These are phyloP conservation scores for Leuctra nigra DNA, from an alignment of 2,888 invertebrate species.

Conservation along the genomic window DNA sequence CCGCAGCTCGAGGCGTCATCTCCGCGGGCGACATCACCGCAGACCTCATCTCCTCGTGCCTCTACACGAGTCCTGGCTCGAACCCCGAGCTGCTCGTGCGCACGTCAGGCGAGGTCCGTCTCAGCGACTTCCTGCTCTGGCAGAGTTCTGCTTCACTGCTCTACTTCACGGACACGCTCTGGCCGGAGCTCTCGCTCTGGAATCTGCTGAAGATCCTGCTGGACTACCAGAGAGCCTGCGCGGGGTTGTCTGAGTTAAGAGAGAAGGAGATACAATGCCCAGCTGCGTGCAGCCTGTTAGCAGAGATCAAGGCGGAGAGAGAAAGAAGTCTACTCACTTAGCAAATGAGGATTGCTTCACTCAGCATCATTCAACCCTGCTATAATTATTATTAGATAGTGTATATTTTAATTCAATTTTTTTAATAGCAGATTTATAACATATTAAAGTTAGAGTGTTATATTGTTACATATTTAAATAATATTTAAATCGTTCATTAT, in stretches of 20 bases:
- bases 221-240: constrained; percentile 66
- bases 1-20: constrained; percentile 57
- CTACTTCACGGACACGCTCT: constrained; percentile 82
- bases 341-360: too few species aligned
- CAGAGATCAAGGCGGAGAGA: too few species aligned
- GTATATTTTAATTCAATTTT: too few species aligned
- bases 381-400: too few species aligned
- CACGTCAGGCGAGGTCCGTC: constrained; percentile 90
- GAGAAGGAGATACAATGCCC: too few species aligned
- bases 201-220: constrained; percentile 80
- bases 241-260: not conserved
- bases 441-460: too few species aligned
- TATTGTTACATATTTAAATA: too few species aligned
- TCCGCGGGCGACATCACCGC: constrained; percentile 66
- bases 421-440: too few species aligned
- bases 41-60: constrained; percentile 63
- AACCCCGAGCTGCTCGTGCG: constrained; percentile 85
- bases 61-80: constrained; percentile 67
- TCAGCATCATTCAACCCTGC: too few species aligned
- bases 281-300: too few species aligned
- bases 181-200: constrained; percentile 96
- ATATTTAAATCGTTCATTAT: too few species aligned
- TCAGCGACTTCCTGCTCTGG: constrained; percentile 72
- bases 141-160: constrained; percentile 72
- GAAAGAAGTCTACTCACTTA: too few species aligned